Base-by-base conservation (phyloP, 2,888 invertebrate species). In the Acrobasis consociella region DNA sequence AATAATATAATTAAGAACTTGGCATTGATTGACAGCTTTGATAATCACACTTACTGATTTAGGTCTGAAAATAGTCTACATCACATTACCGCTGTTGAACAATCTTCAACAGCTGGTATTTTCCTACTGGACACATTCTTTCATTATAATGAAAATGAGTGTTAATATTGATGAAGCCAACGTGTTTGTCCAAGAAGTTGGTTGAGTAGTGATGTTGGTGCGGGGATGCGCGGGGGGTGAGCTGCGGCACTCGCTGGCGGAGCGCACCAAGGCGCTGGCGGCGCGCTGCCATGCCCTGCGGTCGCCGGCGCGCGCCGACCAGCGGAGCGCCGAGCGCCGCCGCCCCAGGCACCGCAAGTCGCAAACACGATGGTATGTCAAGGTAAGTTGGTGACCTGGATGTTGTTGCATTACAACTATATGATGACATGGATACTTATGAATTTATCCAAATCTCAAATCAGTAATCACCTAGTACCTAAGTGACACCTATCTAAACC, bases 351-450 rank as follows among this genome's bases (percentile, higher is more conserved):
- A 91, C 69, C 86, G 91, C 78, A 94, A 94, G 76, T 93, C 93
- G 58, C 93, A 92, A 72, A 93, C 94, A 65, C 92, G 94, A 87
- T 95, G 95, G 94, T 95, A 95, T 82, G 95, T 95, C 77, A 95
- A 96, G 95, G 95, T 96, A 94, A 94, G 94, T 79, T 82, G 78
- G 64, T 64, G 58, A 71, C 69, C 64, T 69, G 60, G 61, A 39
- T 49, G 38, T 11, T 49, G 38, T 11, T 58, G 53, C 62, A 50
- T 53, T 60, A 49, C 37, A 49, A 58, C 65, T 50, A 62, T 58
- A n/a, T 42, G 66, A 62, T 64, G 60, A 15, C 31, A 31, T 7
- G 31, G 0, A 31, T 31, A 2, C 31, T 31, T 31, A 5, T 31
- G 31, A 31, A 31, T 31, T 31, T 0, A 7, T 31, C 31, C 31